Conservation (phyloP, 53 echinoderm and acorn worm genomes). For the Luidia sarsii region DNA sequence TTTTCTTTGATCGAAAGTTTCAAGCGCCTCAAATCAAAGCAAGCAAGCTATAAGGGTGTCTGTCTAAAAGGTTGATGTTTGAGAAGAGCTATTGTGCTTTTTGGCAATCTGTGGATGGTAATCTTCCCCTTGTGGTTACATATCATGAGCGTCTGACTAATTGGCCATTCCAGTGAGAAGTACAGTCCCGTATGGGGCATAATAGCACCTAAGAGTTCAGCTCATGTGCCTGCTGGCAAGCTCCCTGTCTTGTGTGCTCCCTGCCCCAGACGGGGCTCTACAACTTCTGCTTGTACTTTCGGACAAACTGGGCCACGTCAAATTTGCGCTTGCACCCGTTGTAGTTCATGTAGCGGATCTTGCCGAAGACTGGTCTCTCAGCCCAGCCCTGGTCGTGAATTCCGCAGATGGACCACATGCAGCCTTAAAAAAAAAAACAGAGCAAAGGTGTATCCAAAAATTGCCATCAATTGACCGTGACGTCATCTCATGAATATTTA, state of each 20-base stretch:
- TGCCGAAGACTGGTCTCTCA: constrained; percentile 83
- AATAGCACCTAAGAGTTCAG: no score
- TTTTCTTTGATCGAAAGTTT: no score
- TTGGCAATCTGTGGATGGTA: neutral
- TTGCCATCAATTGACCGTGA: no score
- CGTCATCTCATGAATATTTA: no score
- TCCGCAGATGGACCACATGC: constrained; percentile 94
- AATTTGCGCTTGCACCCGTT: constrained; percentile 88
- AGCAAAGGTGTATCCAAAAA: no score
- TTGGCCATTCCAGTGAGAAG: neutral
- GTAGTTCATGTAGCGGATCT: constrained; percentile 90
- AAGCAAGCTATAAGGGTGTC: no score
- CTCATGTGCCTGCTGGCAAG: no score
- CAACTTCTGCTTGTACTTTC: constrained; percentile 53
- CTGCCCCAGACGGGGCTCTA: neutral
- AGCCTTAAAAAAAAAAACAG: constrained; percentile 52
- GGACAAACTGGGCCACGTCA: constrained; percentile 73
- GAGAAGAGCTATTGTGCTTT: neutral
- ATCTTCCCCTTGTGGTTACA: neutral
- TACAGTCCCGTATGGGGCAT: neutral
- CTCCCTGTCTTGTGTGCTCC: no score
- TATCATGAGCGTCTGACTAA: neutral
- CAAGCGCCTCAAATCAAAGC: no score
- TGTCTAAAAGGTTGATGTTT: no score
- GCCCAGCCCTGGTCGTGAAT: constrained; percentile 91